phyloP scores from a whole-genome alignment of 2,113 vertebrate genomes.

The Prinia subflava region DNA sequence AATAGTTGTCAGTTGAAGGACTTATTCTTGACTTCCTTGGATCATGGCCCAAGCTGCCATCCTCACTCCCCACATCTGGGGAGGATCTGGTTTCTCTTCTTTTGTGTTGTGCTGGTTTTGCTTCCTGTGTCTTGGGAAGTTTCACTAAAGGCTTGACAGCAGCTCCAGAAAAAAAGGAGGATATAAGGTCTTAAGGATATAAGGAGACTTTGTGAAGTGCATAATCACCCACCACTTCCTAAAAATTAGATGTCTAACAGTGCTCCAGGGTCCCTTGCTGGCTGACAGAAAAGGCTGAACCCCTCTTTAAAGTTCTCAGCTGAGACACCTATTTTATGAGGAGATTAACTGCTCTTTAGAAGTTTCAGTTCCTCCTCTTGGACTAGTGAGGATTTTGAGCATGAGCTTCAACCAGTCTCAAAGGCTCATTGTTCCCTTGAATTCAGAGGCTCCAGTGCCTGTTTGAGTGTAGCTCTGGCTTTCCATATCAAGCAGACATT shows the following conservation, averaged over 20 bases:
- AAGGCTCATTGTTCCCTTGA: conserved; percentile 21
- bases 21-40: background rate
- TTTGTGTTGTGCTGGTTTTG: background rate
- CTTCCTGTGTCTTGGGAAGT: background rate
- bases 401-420: background rate
- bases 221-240: background rate
- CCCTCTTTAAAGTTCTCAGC: background rate
- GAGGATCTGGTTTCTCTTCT: background rate
- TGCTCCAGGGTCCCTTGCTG: background rate
- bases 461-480: background rate
- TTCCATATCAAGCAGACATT: background rate
- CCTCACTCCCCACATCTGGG: background rate
- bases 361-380: background rate
- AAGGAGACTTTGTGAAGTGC: background rate
- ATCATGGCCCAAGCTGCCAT: background rate
- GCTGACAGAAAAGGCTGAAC: background rate
- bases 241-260: background rate
- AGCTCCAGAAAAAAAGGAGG: background rate
- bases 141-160: background rate
- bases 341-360: background rate
- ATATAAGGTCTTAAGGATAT: background rate
- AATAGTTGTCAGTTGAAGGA: background rate
- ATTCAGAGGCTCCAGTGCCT: background rate
- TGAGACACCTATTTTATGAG: background rate
- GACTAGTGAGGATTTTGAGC: background rate